Evolutionary conservation across 2,113 vertebrate species (phyloP), one percentile per base, ranked within the genome.

Genomic region (Phoxinus phoxinus): DNA sequence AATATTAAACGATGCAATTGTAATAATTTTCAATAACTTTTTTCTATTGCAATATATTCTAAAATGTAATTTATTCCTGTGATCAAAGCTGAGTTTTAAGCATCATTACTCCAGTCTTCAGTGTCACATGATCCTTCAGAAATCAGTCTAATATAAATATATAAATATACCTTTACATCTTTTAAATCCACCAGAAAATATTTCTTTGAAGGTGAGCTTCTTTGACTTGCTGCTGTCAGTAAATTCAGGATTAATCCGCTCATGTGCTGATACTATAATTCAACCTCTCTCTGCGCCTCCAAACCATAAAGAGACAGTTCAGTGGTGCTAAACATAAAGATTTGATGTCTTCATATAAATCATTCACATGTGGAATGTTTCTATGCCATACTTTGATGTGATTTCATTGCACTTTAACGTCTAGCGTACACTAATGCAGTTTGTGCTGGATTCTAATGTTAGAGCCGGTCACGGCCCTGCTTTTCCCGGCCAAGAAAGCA

Each of bases 211-310:
- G 67, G 67, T 69, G 67, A 41, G 75, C 6, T 1, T 25, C 0
- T 80, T 63, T 59, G 48, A 86, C 67, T 84, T 84, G 11, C 21
- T 4, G 6, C 30, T 82, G 83, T 87, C 69, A 82, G 79, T 44
- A 83, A 85, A 71, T 21, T 78, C 82, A 56, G 81, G 8, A 35
- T 35, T 82, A 75, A 30, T 83, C 75, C 32, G 87, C 48, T 76
- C 23, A 30, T 32, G n/a, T 37, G 58, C 48, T 23, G 65, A 85
- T 13, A 56, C 82, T 89, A 78, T 30, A 30, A 78, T 78, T 37
- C 75, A 10, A 46, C 77, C 69, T 4, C 48, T 58, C 61, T 41
- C 81, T 65, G 30, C 44, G n/a, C 76, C 59, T 59, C 63, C 65
- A 17, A 63, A 65, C n/a, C 63, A n/a, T 58, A 17, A 59, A 37